Evolutionary conservation across 2,113 vertebrate genomes (phyloP).

Genomic region (Tonatia bakeri): DNA sequence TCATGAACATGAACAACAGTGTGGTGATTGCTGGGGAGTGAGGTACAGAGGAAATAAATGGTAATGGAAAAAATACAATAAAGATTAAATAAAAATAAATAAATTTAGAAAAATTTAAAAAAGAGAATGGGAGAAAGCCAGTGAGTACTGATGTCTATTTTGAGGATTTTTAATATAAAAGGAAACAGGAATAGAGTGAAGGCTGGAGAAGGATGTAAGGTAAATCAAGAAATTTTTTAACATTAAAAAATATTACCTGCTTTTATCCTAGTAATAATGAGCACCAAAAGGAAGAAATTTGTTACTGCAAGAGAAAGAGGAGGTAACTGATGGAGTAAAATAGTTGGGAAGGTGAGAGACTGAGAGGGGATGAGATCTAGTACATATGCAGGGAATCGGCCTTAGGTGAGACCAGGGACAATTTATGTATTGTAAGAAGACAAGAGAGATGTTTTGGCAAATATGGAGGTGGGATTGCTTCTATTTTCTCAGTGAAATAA

Average conservation of each 20-base stretch:
- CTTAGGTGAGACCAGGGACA: background rate
- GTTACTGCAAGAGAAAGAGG: background rate
- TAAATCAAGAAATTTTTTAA: background rate
- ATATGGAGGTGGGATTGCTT: background rate
- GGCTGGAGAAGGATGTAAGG: background rate
- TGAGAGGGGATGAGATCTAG: background rate
- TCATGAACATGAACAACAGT: too few relatives aligned
- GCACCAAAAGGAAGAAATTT: background rate
- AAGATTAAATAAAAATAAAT: too few relatives aligned
- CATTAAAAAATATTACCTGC: background rate
- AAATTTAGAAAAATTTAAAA: too few relatives aligned
- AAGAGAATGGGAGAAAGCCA: background rate
- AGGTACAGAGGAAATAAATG: too few relatives aligned
- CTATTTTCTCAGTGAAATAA: slow-evolving; percentile 28
- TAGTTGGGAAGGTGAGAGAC: background rate
- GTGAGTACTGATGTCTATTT: background rate
- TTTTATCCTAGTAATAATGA: background rate
- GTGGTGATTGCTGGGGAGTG: too few relatives aligned
- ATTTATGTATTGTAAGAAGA: background rate
- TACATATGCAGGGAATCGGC: background rate
- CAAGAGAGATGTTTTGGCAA: background rate
- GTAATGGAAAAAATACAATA: too few relatives aligned
- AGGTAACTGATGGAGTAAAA: background rate
- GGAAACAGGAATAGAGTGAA: background rate
- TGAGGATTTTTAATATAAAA: slow-evolving; percentile 17